These are phyloP conservation scores for Tricholauxania praeusta DNA, from an alignment of 2,888 invertebrate genomes.

Conservation along the genomic window DNA sequence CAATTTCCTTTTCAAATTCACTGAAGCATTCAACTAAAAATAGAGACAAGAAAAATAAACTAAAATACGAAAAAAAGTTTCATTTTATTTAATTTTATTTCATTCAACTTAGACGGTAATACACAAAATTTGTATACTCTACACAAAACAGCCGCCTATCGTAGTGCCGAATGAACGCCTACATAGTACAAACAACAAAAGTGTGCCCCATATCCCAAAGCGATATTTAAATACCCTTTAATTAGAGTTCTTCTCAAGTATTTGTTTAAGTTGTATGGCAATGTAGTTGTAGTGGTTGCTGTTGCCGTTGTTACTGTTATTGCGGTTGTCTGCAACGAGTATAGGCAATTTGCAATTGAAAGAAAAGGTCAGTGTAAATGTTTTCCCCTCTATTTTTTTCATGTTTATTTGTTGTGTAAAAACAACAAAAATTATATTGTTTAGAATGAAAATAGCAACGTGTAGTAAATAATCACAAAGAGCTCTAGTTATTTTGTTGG, in stretches of 20 bases:
- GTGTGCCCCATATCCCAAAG: not conserved
- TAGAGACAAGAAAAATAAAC: no score
- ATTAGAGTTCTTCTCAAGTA: conserved; percentile 11
- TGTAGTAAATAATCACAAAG: no score
- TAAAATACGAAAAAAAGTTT: no score
- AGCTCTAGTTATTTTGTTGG: no score
- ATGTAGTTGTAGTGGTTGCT: not conserved
- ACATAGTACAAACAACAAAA: not conserved
- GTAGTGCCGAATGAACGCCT: not conserved
- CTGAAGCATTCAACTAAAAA: not conserved
- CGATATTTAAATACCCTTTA: conserved; percentile 8
- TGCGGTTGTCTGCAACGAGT: not conserved
- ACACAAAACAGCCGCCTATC: no score
- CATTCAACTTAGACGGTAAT: not conserved
- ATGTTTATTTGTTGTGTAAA: no score
- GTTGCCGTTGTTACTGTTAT: not conserved
- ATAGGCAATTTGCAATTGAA: not conserved
- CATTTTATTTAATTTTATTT: no score
- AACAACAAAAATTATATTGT: no score
- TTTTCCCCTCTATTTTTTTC: no score
- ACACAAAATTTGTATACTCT: not conserved
- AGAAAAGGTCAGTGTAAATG: no score
- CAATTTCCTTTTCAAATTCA: conserved; percentile 27
- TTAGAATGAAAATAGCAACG: no score
- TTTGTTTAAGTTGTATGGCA: not conserved